Evolutionary conservation across 2,113 vertebrate genomes (phyloP), one percentile per base, ranked within the genome.

Genomic region (Merops nubicus): DNA sequence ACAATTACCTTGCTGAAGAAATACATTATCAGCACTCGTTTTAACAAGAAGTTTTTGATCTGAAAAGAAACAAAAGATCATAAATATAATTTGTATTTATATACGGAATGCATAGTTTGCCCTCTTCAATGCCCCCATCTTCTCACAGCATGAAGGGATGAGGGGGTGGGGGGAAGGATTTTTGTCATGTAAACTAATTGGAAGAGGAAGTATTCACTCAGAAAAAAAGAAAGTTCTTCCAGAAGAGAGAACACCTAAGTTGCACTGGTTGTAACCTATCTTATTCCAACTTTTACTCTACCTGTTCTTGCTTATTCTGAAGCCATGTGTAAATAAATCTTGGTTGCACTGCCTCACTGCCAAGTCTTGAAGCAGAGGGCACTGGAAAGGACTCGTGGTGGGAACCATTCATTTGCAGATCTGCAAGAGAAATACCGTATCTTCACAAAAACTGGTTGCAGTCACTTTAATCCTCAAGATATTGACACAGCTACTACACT

Each of bases 1-100:
- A 53, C 42, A 33, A 98, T 99, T 98, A 99, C 99, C 99, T 99
- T 99, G 97, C 98, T 99, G 98, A 99, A 99, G 96, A 99, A 99
- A 98, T 99, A 99, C 98, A 99, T 98, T 96, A 99, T 98, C 98
- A 99, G 97, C 51, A 98, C 99, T 83, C 99, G 98, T 98, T 98
- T 99, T 92, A 98, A 98, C 97, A 99, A 97, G 96, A 99, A 99
- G 96, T 45, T 97, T 98, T 99, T 99, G 84, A 99, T 98, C 99
- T 99, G 98, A 93, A 97, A 98, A 92, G 72, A 70, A 95, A 79
- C 12, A 95, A 33, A 77, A 54, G 7, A 79, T 70, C 42, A 50
- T 85, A 87, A 20, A 29, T 3, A 13, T 11, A 20, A 74, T 42
- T 50, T 70, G 33, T 42, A 60, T 80, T 92, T 86, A 82, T 36